Base-by-base conservation (phyloP, 2,113 vertebrate genomes). In the Notechis scutatus region DNA sequence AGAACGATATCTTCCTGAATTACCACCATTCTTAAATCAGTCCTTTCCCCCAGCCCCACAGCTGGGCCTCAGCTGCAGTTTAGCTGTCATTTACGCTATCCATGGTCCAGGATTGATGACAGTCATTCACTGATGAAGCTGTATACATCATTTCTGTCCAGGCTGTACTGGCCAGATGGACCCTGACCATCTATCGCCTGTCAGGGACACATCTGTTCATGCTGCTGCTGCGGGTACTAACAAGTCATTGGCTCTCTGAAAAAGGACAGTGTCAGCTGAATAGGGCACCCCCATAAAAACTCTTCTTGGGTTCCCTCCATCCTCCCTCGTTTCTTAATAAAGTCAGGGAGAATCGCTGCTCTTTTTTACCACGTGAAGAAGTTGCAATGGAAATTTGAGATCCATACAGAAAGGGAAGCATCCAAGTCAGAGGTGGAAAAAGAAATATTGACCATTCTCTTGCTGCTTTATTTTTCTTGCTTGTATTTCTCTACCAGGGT, bases 101-200 rank as follows among this genome's bases (percentile, higher is more conserved):
- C 98, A 97, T 97, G 98, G 98, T 97, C 96, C 95, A 98, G 98
- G 99, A 99, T 99, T 99, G 99, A 99, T 99, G 99, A 99, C 99
- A 99, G 99, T 98, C 99, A 99, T 99, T 99, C 99, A 96, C 98
- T 98, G 99, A 99, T 99, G 99, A 99, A 99, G 99, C 99, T 99
- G 99, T 99, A 99, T 99, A 99, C 99, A 99, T 99, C 99, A 99
- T 99, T 99, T 99, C 98, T 99, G 99, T 99, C 99, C 98, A 98
- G 98, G 98, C 98, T 99, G 98, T 98, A 98, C 98, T 98, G 99
- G 98, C 99, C 99, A 99, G 99, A 99, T 99, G 99, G 99, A 99
- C 98, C 98, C 98, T 99, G 99, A 99, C 98, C 98, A 99, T 99
- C 99, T 98, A 99, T 99, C 99, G 99, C 98, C 98, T 99, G 99